phyloP scores from a whole-genome alignment of 2,888 invertebrate species.

The Drosophila macrospina region DNA sequence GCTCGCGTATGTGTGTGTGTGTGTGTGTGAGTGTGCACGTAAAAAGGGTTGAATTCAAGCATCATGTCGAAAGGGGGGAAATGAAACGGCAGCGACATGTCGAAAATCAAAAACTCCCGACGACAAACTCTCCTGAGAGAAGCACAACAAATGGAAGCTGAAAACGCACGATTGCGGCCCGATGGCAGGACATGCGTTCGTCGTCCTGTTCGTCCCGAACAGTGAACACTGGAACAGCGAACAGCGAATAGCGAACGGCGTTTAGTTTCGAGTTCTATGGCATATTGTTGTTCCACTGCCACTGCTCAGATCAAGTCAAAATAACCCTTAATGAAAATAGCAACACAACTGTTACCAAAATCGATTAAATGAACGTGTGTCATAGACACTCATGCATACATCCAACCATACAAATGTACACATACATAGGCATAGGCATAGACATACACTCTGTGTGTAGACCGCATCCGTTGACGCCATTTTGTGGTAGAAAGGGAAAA shows the following conservation, averaged over 20 bases:
- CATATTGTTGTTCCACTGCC: slow-evolving; percentile 56
- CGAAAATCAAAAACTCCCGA: slow-evolving; percentile 79
- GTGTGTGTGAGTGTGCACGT: slow-evolving; percentile 18
- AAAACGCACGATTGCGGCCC: slow-evolving; percentile 54
- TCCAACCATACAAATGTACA: slow-evolving; percentile 14
- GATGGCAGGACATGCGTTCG: slow-evolving; percentile 48
- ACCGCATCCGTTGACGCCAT: slow-evolving; percentile 77
- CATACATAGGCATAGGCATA: slow-evolving; percentile 13
- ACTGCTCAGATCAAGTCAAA: slow-evolving; percentile 73
- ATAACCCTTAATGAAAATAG: slow-evolving; percentile 80
- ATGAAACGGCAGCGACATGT: slow-evolving; percentile 63
- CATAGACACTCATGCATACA: slow-evolving; percentile 22
- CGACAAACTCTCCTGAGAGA: slow-evolving; percentile 74
- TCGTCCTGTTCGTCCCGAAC: slow-evolving; percentile 34
- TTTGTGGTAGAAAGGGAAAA: slow-evolving; percentile 39
- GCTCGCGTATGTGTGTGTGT: slow-evolving; percentile 22
- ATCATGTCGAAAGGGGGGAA: slow-evolving; percentile 37
- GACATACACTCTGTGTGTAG: slow-evolving; percentile 26
- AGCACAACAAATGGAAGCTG: slow-evolving; percentile 64
- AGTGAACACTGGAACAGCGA: slow-evolving; percentile 10
- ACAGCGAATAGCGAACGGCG: slow-evolving; percentile 15
- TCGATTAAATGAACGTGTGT: slow-evolving; percentile 75
- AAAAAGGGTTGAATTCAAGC: slow-evolving; percentile 64
- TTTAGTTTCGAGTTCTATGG: slow-evolving; percentile 50
- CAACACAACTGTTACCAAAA: slow-evolving; percentile 78